phyloP scores from a whole-genome alignment of 2,888 invertebrate species.

The Cetonia aurata region DNA sequence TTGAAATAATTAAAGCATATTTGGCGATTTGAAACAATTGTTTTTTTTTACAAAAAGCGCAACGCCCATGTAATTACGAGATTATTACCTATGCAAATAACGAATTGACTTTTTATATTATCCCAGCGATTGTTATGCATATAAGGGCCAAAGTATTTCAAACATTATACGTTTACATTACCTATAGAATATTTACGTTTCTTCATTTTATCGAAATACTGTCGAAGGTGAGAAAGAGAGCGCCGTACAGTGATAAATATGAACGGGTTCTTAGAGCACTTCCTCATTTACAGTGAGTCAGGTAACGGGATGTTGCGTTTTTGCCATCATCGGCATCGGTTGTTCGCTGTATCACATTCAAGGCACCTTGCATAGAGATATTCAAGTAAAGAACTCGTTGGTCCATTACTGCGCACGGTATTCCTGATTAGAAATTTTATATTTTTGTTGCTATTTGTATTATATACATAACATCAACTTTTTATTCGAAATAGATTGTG shows the following conservation, averaged over 20 bases:
- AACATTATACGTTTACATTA: too few species aligned
- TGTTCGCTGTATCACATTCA: slow-evolving; percentile 22
- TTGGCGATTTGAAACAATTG: not conserved
- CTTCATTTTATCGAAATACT: not conserved
- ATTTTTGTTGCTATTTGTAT: not conserved
- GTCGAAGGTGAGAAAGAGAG: slow-evolving; percentile 32
- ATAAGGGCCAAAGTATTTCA: not conserved
- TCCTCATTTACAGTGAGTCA: slow-evolving; percentile 51
- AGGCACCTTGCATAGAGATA: slow-evolving; percentile 1
- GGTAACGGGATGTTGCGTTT: slow-evolving; percentile 50
- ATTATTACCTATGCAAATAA: too few species aligned
- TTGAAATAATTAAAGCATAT: too few species aligned
- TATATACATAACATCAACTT: too few species aligned
- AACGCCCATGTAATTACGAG: not conserved
- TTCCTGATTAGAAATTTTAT: not conserved
- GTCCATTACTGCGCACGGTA: slow-evolving; percentile 7
- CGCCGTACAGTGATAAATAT: slow-evolving; percentile 34
- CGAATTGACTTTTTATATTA: too few species aligned
- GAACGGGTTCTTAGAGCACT: slow-evolving; percentile 51
- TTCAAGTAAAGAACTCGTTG: slow-evolving; percentile 15
- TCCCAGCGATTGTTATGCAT: too few species aligned
- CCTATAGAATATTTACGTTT: not conserved
- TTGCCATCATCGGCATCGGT: slow-evolving; percentile 28
- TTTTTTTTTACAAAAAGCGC: not conserved
- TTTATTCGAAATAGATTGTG: not conserved